Conservation (phyloP, 2,888 invertebrate species). For the Linnaemya tessellans region DNA sequence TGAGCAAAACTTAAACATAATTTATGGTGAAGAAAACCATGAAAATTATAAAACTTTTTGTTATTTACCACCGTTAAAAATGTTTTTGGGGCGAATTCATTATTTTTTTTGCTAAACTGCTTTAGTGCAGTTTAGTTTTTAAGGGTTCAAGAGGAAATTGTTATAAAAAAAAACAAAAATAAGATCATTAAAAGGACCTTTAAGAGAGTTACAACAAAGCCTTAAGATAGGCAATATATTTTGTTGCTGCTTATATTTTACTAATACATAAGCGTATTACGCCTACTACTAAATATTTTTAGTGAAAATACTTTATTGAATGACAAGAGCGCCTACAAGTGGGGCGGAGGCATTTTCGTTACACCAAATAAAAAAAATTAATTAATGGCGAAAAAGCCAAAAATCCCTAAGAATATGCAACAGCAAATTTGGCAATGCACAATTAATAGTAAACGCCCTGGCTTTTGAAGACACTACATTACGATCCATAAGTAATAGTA, state of each 20-base stretch:
- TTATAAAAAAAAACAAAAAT: background rate
- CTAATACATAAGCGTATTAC: no score
- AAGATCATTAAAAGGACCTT: background rate
- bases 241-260: background rate
- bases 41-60: constrained; percentile 33
- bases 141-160: background rate
- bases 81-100: background rate
- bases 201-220: no score
- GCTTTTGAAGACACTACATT: background rate
- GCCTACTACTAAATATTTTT: no score
- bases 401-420: background rate
- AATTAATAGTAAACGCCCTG: background rate
- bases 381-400: background rate
- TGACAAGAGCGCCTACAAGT: no score
- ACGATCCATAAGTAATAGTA: background rate
- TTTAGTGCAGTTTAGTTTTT: background rate
- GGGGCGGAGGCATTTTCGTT: no score
- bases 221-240: background rate
- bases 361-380: no score
- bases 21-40: constrained; percentile 46
- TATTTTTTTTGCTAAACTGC: background rate
- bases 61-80: constrained; percentile 8
- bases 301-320: no score
- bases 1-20: constrained; percentile 47
- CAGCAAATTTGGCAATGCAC: no score